Conservation (phyloP, 2,113 vertebrate genomes). For the Trogon surrucura region DNA sequence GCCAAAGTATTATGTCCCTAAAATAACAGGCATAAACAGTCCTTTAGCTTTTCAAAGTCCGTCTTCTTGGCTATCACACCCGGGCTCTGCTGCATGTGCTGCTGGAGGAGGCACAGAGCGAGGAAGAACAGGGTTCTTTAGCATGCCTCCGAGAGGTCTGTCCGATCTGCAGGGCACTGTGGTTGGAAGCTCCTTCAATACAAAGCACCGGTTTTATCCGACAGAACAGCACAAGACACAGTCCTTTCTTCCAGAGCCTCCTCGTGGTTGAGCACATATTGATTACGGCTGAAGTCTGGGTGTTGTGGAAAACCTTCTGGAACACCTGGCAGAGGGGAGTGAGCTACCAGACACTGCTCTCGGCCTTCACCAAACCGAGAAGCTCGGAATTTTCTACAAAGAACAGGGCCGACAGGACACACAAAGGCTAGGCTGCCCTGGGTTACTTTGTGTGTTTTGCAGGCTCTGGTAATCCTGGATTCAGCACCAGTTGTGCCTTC, state of each 20-base stretch:
- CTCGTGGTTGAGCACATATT: background rate
- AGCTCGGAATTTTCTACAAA: background rate
- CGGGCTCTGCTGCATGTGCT: background rate
- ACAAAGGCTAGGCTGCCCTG: background rate
- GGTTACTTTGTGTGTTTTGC: fast-evolving
- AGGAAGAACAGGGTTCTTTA: background rate
- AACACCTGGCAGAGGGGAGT: background rate
- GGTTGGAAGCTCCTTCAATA: background rate
- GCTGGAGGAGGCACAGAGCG: background rate
- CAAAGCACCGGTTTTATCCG: background rate
- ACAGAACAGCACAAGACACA: background rate
- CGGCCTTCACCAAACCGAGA: background rate
- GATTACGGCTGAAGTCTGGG: background rate
- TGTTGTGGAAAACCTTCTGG: background rate
- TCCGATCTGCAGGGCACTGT: background rate
- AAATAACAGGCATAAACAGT: background rate
- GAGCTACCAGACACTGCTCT: background rate
- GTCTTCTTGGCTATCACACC: background rate
- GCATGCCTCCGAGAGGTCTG: background rate
- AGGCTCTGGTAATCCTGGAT: background rate
- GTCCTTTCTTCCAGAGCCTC: background rate
- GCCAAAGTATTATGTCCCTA: too few relatives aligned
- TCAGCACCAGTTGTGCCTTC: background rate
- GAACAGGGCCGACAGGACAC: background rate
- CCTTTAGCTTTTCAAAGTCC: background rate